phyloP scores from a whole-genome alignment of 1,140 invertebrate species.

The Heliothis subflexa region DNA sequence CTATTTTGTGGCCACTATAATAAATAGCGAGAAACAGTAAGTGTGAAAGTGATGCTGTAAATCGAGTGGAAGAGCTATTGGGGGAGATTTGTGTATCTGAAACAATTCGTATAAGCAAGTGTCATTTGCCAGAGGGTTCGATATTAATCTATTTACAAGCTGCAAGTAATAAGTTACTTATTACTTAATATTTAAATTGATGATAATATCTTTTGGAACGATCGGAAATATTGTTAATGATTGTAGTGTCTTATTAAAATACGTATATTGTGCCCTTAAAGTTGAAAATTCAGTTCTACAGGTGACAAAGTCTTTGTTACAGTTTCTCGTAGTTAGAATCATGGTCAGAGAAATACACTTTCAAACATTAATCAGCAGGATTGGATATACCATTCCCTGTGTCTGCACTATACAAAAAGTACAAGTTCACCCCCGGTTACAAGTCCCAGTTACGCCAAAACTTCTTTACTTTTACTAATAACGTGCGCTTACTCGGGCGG shows the following conservation, averaged over 20 bases:
- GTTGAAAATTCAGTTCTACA: too few species aligned
- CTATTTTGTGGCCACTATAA: slow-evolving; percentile 9
- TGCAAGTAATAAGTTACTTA: too few species aligned
- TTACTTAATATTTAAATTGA: too few species aligned
- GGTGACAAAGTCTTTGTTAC: too few species aligned
- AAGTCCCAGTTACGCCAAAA: slow-evolving; percentile 13
- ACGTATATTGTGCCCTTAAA: too few species aligned
- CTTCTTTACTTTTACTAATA: slow-evolving; percentile 41
- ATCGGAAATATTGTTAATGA: too few species aligned
- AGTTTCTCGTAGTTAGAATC: too few species aligned
- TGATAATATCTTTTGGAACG: too few species aligned
- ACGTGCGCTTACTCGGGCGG: slow-evolving; percentile 39
- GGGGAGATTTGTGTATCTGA: neutral
- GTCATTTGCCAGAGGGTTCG: neutral
- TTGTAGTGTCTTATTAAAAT: too few species aligned
- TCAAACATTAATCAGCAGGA: neutral
- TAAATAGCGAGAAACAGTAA: slow-evolving; percentile 25
- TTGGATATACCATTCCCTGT: neutral
- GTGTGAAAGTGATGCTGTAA: slow-evolving; percentile 28
- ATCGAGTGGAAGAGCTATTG: neutral
- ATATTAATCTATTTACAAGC: neutral
- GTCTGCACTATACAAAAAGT: neutral
- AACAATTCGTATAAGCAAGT: neutral
- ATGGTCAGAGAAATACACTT: too few species aligned
- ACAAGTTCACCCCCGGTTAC: slow-evolving; percentile 5